Conservation (phyloP, 2,888 invertebrate species). For the Dendrolimus pini region DNA sequence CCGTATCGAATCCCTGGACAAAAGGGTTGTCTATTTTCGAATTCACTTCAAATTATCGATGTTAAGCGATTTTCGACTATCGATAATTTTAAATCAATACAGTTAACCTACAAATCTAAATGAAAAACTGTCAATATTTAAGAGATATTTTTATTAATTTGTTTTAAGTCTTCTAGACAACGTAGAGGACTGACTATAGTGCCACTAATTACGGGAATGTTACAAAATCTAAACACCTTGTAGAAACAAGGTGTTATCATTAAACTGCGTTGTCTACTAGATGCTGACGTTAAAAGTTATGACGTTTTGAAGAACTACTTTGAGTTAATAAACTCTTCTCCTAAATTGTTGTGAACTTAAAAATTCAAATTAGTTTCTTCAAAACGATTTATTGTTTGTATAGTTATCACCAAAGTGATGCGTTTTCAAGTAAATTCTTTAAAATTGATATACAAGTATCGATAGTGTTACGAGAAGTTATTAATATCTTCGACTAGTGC, state of each 20-base stretch:
- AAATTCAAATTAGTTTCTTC: neutral
- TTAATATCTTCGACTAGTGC: neutral
- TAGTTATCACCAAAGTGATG: neutral
- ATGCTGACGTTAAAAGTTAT: neutral
- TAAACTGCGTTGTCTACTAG: neutral
- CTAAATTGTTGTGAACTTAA: neutral
- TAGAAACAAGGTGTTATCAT: neutral
- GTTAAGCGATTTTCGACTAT: too few species aligned
- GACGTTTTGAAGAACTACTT: neutral
- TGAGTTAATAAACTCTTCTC: neutral
- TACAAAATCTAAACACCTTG: neutral
- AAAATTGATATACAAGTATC: conserved; percentile 1
- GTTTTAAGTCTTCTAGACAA: conserved; percentile 3
- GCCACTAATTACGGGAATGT: neutral
- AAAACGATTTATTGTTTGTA: neutral
- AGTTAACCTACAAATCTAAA: too few species aligned
- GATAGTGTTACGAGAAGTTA: neutral
- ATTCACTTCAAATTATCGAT: too few species aligned
- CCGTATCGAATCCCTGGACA: too few species aligned
- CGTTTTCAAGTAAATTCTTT: conserved; percentile 1
- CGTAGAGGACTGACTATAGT: neutral
- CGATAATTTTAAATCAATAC: too few species aligned
- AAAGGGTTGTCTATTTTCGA: too few species aligned
- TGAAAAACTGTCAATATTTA: too few species aligned
- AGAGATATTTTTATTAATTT: too few species aligned